Percentiles rank a stretch among this genome's conserved stretches.
These are phyloP conservation scores for Ictidomys tridecemlineatus DNA, from an alignment of 2,113 vertebrate species.

Conservation along the genomic window DNA sequence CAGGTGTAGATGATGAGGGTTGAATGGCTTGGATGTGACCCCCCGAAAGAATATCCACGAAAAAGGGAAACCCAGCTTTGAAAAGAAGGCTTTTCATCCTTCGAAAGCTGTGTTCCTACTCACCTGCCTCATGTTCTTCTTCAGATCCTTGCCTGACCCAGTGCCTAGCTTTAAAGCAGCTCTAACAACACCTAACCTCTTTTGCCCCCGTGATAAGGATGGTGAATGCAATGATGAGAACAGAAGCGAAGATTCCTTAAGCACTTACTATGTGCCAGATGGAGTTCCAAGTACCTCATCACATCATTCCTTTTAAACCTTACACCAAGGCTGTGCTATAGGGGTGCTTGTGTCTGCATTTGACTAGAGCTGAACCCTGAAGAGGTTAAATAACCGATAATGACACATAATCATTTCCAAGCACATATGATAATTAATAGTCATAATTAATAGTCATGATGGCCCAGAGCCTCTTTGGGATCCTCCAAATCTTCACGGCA, in stretches of 20 bases:
- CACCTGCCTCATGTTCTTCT: background rate
- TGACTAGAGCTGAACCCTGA: slow-evolving; percentile 6
- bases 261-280: slow-evolving; percentile 4
- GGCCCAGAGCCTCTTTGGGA: slow-evolving; percentile 43
- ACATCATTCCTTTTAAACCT: background rate
- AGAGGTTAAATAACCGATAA: slow-evolving; percentile 47
- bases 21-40: background rate
- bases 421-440: slow-evolving; percentile 47
- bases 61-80: slow-evolving; percentile 47
- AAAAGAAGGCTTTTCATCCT: slow-evolving; percentile 62
- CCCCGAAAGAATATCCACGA: slow-evolving; percentile 13
- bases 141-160: background rate
- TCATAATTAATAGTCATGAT: background rate
- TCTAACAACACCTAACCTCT: background rate
- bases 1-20: background rate
- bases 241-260: background rate
- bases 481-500: slow-evolving; percentile 42
- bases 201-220: background rate
- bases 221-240: background rate
- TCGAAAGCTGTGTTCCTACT: background rate
- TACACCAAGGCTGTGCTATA: background rate
- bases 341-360: background rate
- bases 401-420: background rate
- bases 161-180: slow-evolving; percentile 31
- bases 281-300: background rate